Base-by-base conservation (phyloP, 1,140 invertebrate genomes). In the Ephestia elutella region DNA sequence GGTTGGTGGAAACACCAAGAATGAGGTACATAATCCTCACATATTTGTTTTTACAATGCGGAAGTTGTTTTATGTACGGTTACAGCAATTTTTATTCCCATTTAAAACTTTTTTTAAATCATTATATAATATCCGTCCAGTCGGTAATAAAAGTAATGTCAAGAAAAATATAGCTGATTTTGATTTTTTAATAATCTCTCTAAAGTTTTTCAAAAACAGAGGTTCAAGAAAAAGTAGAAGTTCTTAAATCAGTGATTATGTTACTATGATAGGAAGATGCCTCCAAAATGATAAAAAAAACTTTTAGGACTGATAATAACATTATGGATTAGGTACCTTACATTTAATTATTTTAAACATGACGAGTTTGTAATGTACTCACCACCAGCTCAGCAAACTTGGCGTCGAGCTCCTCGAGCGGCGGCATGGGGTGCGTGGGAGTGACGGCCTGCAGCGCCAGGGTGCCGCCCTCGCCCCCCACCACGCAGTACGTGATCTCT, bases 361-460 rank as follows among this genome's bases (percentile, higher is more conserved):
- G 21, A 25, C 2, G 21, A 25, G 7, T 25, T 25, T n/a, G 2
- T n/a, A 13, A 10, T 15, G n/a, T 67, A 92, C 92, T 91, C 84
- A 95, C 94, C 79, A 98, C 96, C 54, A 98, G 91, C 84, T 98
- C 97, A 3, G 96, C 93, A 89, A 98, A 98, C 90, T 96, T 97
- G 56, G 93, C 93, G 89, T 98, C 96, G 51, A 98, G 90, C 87
- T 98, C 96, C 66, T 96, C 95, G 78, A 96, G 95, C 5, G 95
- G 92, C 2, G 97, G 97, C 95, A 98, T 97, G 0, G 97, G 97
- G 72, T 95, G 91, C 25, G 96, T 94, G 68, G 95, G 93, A 57
- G 95, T 95, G 89, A 97, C 91, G 10, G 94, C 94, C 90, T 97
- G 94, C 78, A 96, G 86, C 73, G 94, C 94, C 68, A 96, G 91